Conservation (phyloP, 1,140 invertebrate species). For the Vanessa atalanta region DNA sequence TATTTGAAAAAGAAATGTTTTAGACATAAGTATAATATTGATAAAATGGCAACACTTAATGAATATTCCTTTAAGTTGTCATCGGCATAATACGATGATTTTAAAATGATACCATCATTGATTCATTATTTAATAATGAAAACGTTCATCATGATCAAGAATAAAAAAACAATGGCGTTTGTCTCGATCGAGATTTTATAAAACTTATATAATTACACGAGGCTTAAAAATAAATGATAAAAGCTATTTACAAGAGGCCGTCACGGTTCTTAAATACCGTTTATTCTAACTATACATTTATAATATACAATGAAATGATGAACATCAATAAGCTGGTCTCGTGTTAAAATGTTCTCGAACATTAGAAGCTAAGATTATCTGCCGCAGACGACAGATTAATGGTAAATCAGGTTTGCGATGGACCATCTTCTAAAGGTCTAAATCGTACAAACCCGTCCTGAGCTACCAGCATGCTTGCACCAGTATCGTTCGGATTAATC, state of each 20-base stretch:
- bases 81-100: constrained; percentile 13
- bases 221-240: constrained; percentile 48
- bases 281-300: constrained; percentile 63
- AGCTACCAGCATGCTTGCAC: constrained; percentile 89
- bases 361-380: constrained; percentile 64
- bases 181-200: constrained; percentile 35
- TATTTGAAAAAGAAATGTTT: constrained; percentile 14
- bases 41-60: constrained; percentile 41
- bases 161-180: constrained; percentile 28
- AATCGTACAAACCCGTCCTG: constrained; percentile 93
- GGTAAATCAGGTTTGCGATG: constrained; percentile 78
- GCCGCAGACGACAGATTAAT: constrained; percentile 62
- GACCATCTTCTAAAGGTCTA: constrained; percentile 84
- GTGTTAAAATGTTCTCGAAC: constrained; percentile 1
- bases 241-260: constrained; percentile 70
- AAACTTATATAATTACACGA: constrained; percentile 46
- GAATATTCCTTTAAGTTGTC: background rate
- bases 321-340: constrained; percentile 27
- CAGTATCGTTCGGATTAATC: constrained; percentile 58
- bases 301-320: constrained; percentile 51
- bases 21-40: constrained; percentile 18
- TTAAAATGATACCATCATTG: constrained; percentile 33
- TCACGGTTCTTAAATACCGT: constrained; percentile 42
- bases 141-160: constrained; percentile 14
- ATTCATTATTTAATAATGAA: constrained; percentile 13